Conservation (phyloP, 2,797 vertebrate genomes). For the Pangasius sanitwongsei region DNA sequence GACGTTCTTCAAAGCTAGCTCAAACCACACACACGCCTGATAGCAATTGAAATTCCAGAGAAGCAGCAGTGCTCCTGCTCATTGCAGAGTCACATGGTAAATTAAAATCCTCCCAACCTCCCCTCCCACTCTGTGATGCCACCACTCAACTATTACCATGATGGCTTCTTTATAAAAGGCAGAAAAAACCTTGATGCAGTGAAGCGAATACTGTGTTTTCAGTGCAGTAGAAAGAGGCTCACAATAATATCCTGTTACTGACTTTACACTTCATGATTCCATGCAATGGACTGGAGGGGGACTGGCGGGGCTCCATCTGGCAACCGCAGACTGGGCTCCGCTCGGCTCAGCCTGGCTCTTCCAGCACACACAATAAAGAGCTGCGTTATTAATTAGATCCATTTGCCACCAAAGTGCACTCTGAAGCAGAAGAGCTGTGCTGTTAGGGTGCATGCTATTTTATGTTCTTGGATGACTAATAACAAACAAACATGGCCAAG, state of each 20-base stretch:
- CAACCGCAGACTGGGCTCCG: constrained; percentile 53
- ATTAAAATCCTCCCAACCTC: constrained; percentile 35
- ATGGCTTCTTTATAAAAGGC: constrained; percentile 54
- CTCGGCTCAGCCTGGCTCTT: constrained; percentile 58
- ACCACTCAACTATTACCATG: constrained; percentile 53
- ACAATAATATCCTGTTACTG: constrained; percentile 77
- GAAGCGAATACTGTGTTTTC: constrained; percentile 71
- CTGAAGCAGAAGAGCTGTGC: constrained; percentile 50
- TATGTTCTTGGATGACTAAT: constrained; percentile 67
- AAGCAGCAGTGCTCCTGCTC: constrained; percentile 52
- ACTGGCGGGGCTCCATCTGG: constrained; percentile 66
- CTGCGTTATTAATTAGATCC: constrained; percentile 73
- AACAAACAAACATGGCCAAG: constrained; percentile 69
- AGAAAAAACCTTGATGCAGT: constrained; percentile 64
- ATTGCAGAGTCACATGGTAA: constrained; percentile 50
- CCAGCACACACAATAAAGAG: constrained; percentile 66
- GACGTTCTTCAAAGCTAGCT: constrained; percentile 48
- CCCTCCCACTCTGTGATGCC: constrained; percentile 38
- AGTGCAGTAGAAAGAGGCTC: constrained; percentile 68
- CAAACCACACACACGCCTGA: constrained; percentile 57
- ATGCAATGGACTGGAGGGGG: constrained; percentile 64
- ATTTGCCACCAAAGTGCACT: constrained; percentile 68
- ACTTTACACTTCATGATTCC: constrained; percentile 73
- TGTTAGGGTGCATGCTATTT: constrained; percentile 61
- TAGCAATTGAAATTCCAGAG: constrained; percentile 64